A percentile compares a stretch with the other conserved stretches of the same genome.
phyloP scores from a whole-genome alignment of 2,797 vertebrate species.

The Pipistrellus kuhlii region DNA sequence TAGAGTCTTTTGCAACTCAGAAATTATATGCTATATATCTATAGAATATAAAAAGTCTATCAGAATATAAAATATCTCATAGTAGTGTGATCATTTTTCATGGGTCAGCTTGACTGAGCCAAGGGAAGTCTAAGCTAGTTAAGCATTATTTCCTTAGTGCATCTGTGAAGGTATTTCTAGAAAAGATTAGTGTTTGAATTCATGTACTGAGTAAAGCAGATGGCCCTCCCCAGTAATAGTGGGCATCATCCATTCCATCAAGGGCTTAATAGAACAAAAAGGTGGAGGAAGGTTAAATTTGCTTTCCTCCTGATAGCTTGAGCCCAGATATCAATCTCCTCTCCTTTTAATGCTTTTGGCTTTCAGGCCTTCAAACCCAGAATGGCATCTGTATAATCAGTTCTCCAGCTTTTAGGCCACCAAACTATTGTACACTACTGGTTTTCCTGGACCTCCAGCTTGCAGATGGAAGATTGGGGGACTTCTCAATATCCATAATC shows the following conservation, averaged over 20 bases:
- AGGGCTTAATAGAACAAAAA: neutral
- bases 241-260: neutral
- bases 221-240: too few relatives aligned
- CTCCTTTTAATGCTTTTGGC: neutral
- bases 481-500: neutral
- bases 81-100: neutral
- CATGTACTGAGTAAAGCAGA: neutral
- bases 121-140: neutral
- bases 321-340: neutral
- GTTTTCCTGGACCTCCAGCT: neutral
- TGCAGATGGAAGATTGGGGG: too few relatives aligned
- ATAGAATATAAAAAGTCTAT: neutral
- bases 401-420: neutral
- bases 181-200: neutral
- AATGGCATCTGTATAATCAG: neutral
- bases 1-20: neutral
- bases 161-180: neutral
- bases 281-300: neutral
- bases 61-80: neutral
- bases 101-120: neutral
- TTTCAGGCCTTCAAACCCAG: neutral
- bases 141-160: neutral
- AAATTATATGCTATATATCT: neutral
- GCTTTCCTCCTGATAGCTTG: neutral
- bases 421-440: neutral